These are phyloP conservation scores for Xylocampa areola DNA, from an alignment of 2,888 invertebrate genomes.

Conservation along the genomic window DNA sequence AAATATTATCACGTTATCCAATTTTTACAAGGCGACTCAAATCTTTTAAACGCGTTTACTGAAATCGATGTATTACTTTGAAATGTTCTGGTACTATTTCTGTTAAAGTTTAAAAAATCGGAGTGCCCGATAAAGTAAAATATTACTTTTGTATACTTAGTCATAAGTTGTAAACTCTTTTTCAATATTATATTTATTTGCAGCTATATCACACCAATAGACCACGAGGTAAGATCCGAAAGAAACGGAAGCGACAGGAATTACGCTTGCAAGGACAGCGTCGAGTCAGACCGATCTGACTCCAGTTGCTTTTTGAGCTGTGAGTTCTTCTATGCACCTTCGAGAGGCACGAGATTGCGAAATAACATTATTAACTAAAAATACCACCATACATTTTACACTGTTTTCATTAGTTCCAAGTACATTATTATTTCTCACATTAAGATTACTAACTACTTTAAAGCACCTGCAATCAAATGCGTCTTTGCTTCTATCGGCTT, in stretches of 20 bases:
- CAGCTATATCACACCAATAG: constrained; percentile 86
- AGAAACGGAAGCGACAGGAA: constrained; percentile 69
- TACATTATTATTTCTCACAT: not conserved
- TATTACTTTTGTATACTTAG: no score
- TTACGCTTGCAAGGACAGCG: constrained; percentile 78
- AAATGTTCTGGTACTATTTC: no score
- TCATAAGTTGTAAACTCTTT: not conserved
- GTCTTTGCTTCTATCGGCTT: constrained; percentile 51
- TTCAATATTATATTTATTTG: constrained; percentile 43
- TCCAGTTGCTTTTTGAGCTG: constrained; percentile 89
- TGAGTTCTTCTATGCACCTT: constrained; percentile 74
- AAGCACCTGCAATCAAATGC: constrained; percentile 22
- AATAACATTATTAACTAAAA: not conserved
- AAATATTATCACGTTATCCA: no score
- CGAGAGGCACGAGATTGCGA: constrained; percentile 38
- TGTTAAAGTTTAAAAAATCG: no score
- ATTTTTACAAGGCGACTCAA: no score
- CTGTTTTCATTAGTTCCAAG: no score
- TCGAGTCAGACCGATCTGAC: constrained; percentile 83
- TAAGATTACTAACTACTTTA: not conserved
- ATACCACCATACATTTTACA: not conserved
- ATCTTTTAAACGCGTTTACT: no score
- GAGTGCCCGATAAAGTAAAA: no score
- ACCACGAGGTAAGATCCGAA: constrained; percentile 84
- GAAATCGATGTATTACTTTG: no score